Percentiles rank a stretch among this genome's conserved stretches.
Evolutionary conservation across 1,140 invertebrate species (phyloP).

Genomic region (Odontomachus brunneus): DNA sequence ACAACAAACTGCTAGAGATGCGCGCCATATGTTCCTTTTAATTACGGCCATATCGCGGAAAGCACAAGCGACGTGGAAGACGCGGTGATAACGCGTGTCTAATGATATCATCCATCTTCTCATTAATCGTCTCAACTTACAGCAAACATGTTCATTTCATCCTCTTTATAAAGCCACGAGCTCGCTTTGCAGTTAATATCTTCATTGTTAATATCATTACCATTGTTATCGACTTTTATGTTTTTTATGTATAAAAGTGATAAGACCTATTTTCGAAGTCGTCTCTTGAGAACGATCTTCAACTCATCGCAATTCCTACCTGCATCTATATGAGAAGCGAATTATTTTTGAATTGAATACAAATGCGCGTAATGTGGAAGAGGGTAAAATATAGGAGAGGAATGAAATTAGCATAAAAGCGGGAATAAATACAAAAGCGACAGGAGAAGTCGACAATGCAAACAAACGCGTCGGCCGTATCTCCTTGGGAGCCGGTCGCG

Average conservation of each 20-base stretch:
- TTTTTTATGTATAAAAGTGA: neutral
- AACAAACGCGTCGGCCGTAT: neutral
- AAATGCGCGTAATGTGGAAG: neutral
- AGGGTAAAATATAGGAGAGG: neutral
- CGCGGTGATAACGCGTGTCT: slow-evolving; percentile 8
- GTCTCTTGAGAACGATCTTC: neutral
- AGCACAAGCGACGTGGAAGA: slow-evolving; percentile 7
- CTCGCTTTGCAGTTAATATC: neutral
- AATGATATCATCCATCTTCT: neutral
- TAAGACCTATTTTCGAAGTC: neutral
- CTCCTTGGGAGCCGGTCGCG: neutral
- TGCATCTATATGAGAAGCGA: neutral
- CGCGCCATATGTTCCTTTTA: slow-evolving; percentile 9
- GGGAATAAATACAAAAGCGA: neutral
- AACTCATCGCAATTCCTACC: neutral
- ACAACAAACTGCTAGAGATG: neutral
- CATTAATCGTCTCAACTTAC: neutral
- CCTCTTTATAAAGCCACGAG: neutral
- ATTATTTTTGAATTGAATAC: slow-evolving; percentile 14
- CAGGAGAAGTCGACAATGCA: neutral
- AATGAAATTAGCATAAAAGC: neutral
- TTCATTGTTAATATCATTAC: slow-evolving; percentile 1
- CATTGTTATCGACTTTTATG: neutral
- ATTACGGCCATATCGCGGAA: neutral
- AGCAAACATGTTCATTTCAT: neutral